These are phyloP conservation scores for Platerodrilus igneus DNA, from an alignment of 2,888 invertebrate species.

Conservation along the genomic window DNA sequence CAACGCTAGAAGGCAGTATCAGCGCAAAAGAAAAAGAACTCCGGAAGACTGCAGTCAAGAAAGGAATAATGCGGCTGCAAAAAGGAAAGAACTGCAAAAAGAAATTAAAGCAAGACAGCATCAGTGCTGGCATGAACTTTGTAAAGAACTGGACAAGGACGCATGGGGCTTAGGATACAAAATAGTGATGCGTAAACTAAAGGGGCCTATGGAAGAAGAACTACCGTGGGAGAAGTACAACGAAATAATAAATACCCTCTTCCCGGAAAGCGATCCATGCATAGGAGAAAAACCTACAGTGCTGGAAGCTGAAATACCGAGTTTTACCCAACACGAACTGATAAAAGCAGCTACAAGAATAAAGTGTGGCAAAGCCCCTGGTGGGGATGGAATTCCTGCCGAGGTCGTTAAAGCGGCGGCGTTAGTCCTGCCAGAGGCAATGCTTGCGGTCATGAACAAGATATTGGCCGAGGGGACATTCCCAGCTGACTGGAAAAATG, in stretches of 20 bases:
- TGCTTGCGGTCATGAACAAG: not conserved
- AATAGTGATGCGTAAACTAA: not conserved
- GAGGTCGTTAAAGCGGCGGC: not conserved
- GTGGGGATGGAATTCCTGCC: not conserved
- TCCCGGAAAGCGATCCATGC: not conserved
- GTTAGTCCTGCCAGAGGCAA: not conserved
- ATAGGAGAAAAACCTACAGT: not conserved
- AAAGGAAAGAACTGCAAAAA: not conserved
- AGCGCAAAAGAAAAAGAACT: too few species aligned
- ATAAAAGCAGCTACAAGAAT: not conserved
- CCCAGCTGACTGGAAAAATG: too few species aligned
- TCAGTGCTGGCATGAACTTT: too few species aligned
- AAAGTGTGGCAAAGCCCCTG: not conserved
- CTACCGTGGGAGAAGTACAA: not conserved
- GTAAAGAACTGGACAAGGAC: too few species aligned
- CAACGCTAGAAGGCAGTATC: too few species aligned
- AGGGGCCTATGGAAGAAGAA: not conserved
- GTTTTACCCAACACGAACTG: not conserved
- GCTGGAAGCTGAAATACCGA: not conserved
- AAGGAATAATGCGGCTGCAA: not conserved
- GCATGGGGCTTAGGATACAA: too few species aligned
- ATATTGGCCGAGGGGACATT: too few species aligned
- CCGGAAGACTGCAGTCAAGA: too few species aligned
- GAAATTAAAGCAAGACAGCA: not conserved
- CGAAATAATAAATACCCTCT: not conserved